Percentiles rank a stretch among this genome's conserved stretches.
Evolutionary conservation across 1,140 invertebrate genomes (phyloP).

Genomic region (Acyrthosiphon pisum): DNA sequence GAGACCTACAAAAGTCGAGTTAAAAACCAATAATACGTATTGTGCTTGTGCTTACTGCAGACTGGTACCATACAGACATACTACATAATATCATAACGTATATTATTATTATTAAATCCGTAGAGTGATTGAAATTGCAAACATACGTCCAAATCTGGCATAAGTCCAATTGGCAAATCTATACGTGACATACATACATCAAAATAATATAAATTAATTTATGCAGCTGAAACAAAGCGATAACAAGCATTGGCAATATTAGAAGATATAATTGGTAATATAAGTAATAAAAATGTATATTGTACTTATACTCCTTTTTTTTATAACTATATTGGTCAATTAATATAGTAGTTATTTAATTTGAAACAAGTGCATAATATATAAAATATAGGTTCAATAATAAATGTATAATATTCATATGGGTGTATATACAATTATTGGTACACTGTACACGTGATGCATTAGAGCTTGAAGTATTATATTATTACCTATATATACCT

Average conservation of each 20-base stretch:
- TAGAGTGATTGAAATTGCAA: constrained; percentile 50
- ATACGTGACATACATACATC: constrained; percentile 47
- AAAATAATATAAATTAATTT: constrained; percentile 28
- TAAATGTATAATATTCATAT: neutral
- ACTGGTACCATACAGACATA: neutral
- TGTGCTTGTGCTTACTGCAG: neutral
- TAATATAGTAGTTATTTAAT: neutral
- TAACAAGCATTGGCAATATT: constrained; percentile 22
- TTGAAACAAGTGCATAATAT: neutral
- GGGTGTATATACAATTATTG: neutral
- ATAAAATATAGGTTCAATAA: neutral
- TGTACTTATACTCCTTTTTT: neutral
- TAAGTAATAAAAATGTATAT: neutral
- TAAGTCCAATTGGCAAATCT: constrained; percentile 55
- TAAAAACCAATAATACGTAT: neutral
- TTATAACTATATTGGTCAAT: neutral
- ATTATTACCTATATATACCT: neutral
- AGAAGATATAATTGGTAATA: neutral
- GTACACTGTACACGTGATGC: neutral
- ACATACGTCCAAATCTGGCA: constrained; percentile 14
- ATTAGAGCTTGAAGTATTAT: neutral
- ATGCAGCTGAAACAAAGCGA: constrained; percentile 26
- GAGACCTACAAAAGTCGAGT: neutral
- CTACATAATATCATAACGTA: neutral
- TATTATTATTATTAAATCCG: constrained; percentile 39